A percentile compares a stretch with the other conserved stretches of the same genome.
Conservation (phyloP, 2,113 vertebrate genomes). For the Neopipo cinnamomea region DNA sequence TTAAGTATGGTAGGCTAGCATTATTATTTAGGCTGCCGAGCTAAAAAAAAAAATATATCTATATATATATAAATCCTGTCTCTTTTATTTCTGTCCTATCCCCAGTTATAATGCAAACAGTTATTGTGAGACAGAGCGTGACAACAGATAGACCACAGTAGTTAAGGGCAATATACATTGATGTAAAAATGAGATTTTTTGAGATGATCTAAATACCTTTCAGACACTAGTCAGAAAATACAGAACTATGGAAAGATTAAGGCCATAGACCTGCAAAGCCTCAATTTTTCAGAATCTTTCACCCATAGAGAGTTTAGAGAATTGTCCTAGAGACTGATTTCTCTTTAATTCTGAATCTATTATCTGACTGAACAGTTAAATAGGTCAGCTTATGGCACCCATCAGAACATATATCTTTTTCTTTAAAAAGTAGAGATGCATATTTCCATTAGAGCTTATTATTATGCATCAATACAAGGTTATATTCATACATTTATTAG, state of each 20-base stretch:
- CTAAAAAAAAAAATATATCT: background rate
- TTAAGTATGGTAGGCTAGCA: background rate
- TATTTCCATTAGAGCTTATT: background rate
- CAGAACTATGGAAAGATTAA: background rate
- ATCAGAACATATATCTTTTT: background rate
- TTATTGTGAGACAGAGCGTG: background rate
- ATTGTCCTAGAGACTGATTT: background rate
- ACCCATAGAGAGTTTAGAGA: background rate
- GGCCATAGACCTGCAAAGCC: background rate
- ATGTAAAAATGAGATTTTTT: background rate
- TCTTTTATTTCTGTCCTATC: background rate
- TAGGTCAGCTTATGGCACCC: background rate
- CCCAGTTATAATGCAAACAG: background rate
- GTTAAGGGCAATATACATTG: background rate
- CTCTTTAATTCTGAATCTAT: background rate
- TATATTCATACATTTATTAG: background rate
- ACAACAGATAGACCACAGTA: background rate
- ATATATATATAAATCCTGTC: background rate
- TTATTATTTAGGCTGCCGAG: background rate
- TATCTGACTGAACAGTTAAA: background rate
- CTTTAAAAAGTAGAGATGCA: background rate
- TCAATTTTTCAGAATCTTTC: background rate
- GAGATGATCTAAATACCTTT: background rate
- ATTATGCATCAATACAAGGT: background rate
- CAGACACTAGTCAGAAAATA: background rate